Conservation (phyloP, 2,797 vertebrate species). For the Rhinatrema bivittatum region DNA sequence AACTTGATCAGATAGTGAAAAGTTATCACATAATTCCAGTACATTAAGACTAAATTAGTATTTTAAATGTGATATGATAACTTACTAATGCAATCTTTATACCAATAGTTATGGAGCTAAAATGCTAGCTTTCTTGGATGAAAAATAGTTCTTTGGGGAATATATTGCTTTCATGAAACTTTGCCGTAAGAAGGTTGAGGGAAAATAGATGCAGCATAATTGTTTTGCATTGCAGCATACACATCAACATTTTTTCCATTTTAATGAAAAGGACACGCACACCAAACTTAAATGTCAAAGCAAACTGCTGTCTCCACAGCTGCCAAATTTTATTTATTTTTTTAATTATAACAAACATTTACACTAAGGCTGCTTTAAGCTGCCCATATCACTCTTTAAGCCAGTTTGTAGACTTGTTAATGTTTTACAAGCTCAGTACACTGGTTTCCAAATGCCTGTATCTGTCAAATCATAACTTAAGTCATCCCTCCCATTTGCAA, state of each 20-base stretch:
- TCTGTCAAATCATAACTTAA: background rate
- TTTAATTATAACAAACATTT: background rate
- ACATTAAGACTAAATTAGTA: too few species aligned
- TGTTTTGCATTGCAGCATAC: slow-evolving; percentile 18
- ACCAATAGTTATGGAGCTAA: too few species aligned
- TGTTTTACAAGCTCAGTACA: slow-evolving; percentile 6
- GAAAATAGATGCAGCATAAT: slow-evolving; percentile 9
- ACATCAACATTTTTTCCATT: background rate
- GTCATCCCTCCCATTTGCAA: slow-evolving; percentile 1
- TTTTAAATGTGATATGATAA: too few species aligned
- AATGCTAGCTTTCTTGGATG: too few species aligned
- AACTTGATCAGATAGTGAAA: too few species aligned
- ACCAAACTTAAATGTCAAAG: background rate
- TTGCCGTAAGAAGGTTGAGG: too few species aligned
- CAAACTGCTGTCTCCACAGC: too few species aligned
- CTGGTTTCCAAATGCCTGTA: background rate
- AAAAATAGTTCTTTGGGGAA: too few species aligned
- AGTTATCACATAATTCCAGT: too few species aligned
- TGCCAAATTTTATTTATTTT: too few species aligned
- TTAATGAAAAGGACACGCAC: background rate
- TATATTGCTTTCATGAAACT: too few species aligned
- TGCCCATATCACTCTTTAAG: slow-evolving; percentile 3
- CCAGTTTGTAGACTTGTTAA: slow-evolving; percentile 1
- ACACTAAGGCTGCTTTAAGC: background rate
- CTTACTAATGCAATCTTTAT: too few species aligned